These are phyloP conservation scores for Cyclopterus lumpus DNA, from an alignment of 2,797 vertebrate genomes.

Conservation along the genomic window DNA sequence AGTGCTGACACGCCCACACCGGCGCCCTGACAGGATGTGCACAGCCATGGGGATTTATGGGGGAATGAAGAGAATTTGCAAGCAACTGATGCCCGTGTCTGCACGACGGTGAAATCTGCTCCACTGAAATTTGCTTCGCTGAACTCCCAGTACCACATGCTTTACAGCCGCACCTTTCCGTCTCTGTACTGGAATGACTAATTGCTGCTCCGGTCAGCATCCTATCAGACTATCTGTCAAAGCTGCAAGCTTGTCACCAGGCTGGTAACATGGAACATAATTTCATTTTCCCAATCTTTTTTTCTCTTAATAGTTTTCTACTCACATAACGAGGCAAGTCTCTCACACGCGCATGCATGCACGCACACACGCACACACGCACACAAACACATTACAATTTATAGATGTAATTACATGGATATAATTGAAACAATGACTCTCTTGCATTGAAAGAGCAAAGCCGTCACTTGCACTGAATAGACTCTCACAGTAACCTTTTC, in stretches of 20 bases:
- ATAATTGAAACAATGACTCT: slow-evolving; percentile 76
- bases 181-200: slow-evolving; percentile 77
- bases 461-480: slow-evolving; percentile 39
- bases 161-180: slow-evolving; percentile 75
- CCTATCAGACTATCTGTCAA: slow-evolving; percentile 56
- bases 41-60: slow-evolving; percentile 79
- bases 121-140: slow-evolving; percentile 71
- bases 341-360: slow-evolving; percentile 16
- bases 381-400: slow-evolving; percentile 58
- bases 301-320: slow-evolving; percentile 40
- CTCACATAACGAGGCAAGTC: slow-evolving; percentile 30
- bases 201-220: slow-evolving; percentile 74
- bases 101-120: slow-evolving; percentile 68
- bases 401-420: slow-evolving; percentile 74
- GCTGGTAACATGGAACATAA: slow-evolving; percentile 58
- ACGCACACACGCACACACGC: slow-evolving; percentile 23
- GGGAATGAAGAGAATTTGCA: slow-evolving; percentile 83
- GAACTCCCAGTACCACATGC: slow-evolving; percentile 67
- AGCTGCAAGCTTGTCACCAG: slow-evolving; percentile 37
- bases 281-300: slow-evolving; percentile 46
- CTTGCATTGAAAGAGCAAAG: slow-evolving; percentile 52
- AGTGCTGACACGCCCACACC: slow-evolving; percentile 74
- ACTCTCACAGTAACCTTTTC: slow-evolving; percentile 42
- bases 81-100: slow-evolving; percentile 78
- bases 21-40: slow-evolving; percentile 76